phyloP scores from a whole-genome alignment of 2,113 vertebrate species.

The Salvelinus namaycush region DNA sequence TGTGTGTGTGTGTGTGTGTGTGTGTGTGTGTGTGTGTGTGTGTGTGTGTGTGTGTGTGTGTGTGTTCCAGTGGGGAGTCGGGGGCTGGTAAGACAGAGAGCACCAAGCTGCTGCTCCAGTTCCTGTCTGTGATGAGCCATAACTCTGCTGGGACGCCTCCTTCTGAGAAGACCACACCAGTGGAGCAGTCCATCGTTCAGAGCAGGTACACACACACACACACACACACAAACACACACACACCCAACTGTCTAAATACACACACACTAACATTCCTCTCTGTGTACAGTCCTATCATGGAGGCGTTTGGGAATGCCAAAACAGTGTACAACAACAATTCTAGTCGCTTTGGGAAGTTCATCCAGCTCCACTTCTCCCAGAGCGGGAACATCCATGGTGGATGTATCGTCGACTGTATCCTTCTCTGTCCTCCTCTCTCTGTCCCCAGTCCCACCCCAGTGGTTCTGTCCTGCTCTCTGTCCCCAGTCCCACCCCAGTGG shows the following conservation, averaged over 20 bases:
- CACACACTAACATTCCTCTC: background rate
- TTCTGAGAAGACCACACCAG: constrained; percentile 76
- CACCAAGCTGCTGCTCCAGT: constrained; percentile 89
- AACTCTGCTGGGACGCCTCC: constrained; percentile 74
- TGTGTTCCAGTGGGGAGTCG: constrained; percentile 82
- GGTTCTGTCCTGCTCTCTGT: no score
- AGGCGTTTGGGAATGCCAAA: constrained; percentile 91
- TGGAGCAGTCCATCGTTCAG: constrained; percentile 90
- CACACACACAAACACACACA: background rate
- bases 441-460: no score
- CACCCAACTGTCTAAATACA: background rate
- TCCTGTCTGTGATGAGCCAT: constrained; percentile 91
- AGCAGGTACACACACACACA: constrained; percentile 79
- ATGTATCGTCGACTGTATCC: constrained; percentile 92
- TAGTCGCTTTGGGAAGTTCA: constrained; percentile 91
- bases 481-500: no score
- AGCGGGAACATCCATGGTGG: constrained; percentile 90
- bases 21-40: constrained; percentile 34
- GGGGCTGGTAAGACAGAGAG: constrained; percentile 93
- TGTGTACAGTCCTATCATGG: constrained; percentile 84
- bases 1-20: constrained; percentile 14
- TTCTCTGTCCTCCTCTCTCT: constrained; percentile 40
- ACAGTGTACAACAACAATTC: constrained; percentile 95
- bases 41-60: constrained; percentile 30
- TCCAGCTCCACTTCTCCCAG: constrained; percentile 90